Evolutionary conservation across 1,140 invertebrate species (phyloP).

Genomic region (Hormaphis cornu): DNA sequence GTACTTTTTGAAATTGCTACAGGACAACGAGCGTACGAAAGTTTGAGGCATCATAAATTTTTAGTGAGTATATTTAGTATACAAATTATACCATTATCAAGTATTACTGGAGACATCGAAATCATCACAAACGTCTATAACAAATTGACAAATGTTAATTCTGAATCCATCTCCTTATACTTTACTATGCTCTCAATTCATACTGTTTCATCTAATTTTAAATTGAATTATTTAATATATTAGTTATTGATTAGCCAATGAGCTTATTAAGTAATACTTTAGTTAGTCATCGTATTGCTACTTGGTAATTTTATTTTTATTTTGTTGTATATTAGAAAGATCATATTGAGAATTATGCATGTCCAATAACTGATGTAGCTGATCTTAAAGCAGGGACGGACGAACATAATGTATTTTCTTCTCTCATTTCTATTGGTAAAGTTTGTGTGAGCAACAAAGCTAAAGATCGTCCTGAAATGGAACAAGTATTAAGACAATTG

Average conservation of each 20-base stretch:
- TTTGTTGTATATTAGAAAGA: constrained; percentile 56
- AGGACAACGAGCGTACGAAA: constrained; percentile 56
- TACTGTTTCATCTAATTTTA: no score
- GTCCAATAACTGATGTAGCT: constrained; percentile 44
- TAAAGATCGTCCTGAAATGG: constrained; percentile 57
- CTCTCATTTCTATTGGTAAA: constrained; percentile 51
- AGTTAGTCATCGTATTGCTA: not conserved
- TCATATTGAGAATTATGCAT: constrained; percentile 47
- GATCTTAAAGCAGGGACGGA: constrained; percentile 48
- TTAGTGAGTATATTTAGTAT: constrained; percentile 39
- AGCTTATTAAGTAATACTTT: no score
- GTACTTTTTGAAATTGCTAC: constrained; percentile 76
- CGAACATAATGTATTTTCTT: constrained; percentile 47
- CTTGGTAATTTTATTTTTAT: not conserved
- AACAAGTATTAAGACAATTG: constrained; percentile 46
- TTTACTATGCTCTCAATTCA: no score
- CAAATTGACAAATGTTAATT: no score
- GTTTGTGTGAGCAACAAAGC: constrained; percentile 48
- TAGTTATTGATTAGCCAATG: no score
- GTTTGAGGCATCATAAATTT: constrained; percentile 44
- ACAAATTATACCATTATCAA: constrained; percentile 13
- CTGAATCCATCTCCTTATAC: no score
- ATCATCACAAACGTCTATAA: no score
- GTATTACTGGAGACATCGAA: no score
- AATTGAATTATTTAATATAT: no score